phyloP scores from a whole-genome alignment of 2,797 vertebrate genomes.

The Anas capensis region DNA sequence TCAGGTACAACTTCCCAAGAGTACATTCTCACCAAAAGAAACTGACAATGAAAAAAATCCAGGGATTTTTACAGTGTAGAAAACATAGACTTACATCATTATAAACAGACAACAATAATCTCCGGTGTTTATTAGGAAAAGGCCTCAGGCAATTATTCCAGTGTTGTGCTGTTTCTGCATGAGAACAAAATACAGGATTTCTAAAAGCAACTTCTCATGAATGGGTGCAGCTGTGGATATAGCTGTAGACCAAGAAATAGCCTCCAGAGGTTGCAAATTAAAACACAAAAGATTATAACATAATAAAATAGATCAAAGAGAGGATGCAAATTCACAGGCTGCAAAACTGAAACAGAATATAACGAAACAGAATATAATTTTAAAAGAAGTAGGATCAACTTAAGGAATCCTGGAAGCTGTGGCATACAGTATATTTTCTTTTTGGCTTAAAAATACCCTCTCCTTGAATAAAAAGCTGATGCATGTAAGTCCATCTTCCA shows the following conservation, averaged over 20 bases:
- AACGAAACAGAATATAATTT: not conserved
- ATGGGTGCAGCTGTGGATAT: not conserved
- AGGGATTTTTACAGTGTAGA: not conserved
- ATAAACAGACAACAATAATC: not conserved
- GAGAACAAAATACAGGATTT: not conserved
- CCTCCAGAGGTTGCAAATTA: not conserved
- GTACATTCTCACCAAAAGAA: not conserved
- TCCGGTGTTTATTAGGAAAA: not conserved
- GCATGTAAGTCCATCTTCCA: not conserved
- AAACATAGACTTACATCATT: not conserved
- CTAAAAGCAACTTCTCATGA: not conserved
- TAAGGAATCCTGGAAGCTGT: not conserved
- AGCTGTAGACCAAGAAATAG: not conserved
- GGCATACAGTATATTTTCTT: not conserved
- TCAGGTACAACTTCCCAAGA: not conserved
- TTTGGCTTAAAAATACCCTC: not conserved
- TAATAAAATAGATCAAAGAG: not conserved
- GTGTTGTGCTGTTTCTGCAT: not conserved
- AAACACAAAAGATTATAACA: not conserved
- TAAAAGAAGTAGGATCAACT: not conserved
- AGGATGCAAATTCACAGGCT: not conserved
- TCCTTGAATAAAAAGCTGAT: not conserved
- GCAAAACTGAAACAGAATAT: not conserved
- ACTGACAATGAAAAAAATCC: not conserved
- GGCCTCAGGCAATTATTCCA: not conserved